Evolutionary conservation across 2,888 invertebrate genomes (phyloP), one percentile per base, ranked within the genome.

Genomic region (Phorcus lineatus): DNA sequence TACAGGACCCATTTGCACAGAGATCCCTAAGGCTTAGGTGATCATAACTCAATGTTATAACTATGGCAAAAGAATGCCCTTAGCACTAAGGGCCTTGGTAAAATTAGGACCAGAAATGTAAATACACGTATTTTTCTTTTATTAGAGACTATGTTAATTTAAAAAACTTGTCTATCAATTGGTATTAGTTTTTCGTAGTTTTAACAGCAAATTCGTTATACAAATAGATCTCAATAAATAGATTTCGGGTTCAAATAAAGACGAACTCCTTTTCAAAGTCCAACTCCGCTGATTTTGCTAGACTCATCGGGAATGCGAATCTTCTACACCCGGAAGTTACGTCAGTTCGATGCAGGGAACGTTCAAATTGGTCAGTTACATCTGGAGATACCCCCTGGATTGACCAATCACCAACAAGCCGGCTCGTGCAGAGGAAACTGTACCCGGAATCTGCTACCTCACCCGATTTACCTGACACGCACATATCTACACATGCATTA

Each of bases 291-390:
- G n/a, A 36, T 36, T 36, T 36, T 7, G 2, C 0, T 24, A 70
- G 90, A 89, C 81, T 81, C 77, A 40, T 86, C 88, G 57, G 90
- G 90, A 13, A 84, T 90, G 57, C 77, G 88, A n/a, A 74, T 91
- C 16, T 87, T 83, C 81, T 89, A 88, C 81, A 90, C 90, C 1
- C 36, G 75, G 4, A 77, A 78, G 31, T 82, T 88, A 2, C 78
- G 88, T 19, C 81, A 84, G 54, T 83, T 86, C 54, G 88, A 91
- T 62, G 82, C 87, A 13, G 91, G 90, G 19, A 89, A 90, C 80
- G 87, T 90, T 0, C 91, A 91, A 78, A 85, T 90, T 22, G 91
- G 91, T 36, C 91, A 91, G 76, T 86, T 89, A 78, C 81, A 86
- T n/a, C 82, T 90, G 7, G 83, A 85, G n/a, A 88, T 91, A 16